phyloP scores from a whole-genome alignment of 2,797 vertebrate species.

The Bradypodion pumilum region DNA sequence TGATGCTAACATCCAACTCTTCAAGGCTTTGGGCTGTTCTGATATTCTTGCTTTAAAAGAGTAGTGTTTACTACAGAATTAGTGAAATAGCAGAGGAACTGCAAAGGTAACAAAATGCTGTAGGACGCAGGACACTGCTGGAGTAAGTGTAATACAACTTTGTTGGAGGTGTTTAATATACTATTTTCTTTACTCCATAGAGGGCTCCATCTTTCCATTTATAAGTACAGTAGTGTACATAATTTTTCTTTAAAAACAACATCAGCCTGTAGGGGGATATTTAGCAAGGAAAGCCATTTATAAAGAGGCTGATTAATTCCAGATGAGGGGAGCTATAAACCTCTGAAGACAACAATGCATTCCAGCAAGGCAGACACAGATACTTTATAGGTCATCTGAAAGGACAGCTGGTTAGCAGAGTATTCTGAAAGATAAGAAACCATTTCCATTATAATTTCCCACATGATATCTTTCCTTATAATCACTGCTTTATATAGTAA shows the following conservation, averaged over 20 bases:
- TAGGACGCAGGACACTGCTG: neutral
- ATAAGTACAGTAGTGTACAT: conserved; percentile 14
- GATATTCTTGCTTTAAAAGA: no score
- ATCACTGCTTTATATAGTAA: neutral
- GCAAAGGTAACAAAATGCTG: neutral
- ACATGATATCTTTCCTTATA: neutral
- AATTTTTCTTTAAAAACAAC: neutral
- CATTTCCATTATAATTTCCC: neutral
- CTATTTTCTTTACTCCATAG: conserved; percentile 25
- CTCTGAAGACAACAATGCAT: neutral
- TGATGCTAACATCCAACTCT: neutral
- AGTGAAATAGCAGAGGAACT: no score
- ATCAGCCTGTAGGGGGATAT: neutral
- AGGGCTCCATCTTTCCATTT: conserved; percentile 30
- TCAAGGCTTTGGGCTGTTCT: neutral
- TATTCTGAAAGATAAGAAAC: neutral
- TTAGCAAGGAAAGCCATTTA: neutral
- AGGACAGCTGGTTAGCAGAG: neutral
- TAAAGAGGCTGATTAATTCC: conserved; percentile 1
- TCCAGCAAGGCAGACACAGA: neutral
- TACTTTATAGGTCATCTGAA: neutral
- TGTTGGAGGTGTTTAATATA: neutral
- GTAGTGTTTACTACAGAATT: neutral
- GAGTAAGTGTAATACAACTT: neutral
- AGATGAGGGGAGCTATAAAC: neutral